Evolutionary conservation across 2,797 vertebrate genomes (phyloP).

Genomic region (Pseudocheirus occidentalis): DNA sequence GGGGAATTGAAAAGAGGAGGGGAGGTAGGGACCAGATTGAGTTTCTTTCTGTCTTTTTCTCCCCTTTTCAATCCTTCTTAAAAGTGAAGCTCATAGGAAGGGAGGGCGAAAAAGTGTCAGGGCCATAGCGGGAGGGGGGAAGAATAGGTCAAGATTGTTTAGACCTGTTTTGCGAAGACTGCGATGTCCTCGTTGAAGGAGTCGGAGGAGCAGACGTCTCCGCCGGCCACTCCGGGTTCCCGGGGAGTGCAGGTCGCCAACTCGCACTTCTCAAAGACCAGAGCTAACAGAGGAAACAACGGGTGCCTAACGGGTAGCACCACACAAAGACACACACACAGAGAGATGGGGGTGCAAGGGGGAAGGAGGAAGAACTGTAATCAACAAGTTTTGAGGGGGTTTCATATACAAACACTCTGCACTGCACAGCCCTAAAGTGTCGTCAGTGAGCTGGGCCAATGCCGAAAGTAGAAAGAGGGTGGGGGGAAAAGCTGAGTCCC

Average conservation of each 20-base stretch:
- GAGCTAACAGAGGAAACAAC: slow-evolving; percentile 98
- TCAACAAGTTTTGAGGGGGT: slow-evolving; percentile 84
- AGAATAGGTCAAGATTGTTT: slow-evolving; percentile 66
- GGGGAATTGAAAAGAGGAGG: slow-evolving; percentile 44
- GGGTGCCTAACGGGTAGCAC: slow-evolving; percentile 95
- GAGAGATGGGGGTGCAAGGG: slow-evolving; percentile 78
- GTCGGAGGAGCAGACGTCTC: slow-evolving; percentile 99
- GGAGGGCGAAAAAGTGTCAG: slow-evolving; percentile 50
- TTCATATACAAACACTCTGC: slow-evolving; percentile 74
- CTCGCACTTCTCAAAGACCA: slow-evolving; percentile 99
- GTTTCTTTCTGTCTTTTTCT: slow-evolving; percentile 73
- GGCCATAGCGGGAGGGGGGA: slow-evolving; percentile 85
- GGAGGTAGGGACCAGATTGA: slow-evolving; percentile 47
- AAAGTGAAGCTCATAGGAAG: slow-evolving; percentile 44
- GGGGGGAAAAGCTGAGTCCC: slow-evolving; percentile 17
- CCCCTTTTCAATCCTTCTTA: slow-evolving; percentile 50
- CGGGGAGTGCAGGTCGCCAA: slow-evolving; percentile 99
- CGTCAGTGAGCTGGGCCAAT: slow-evolving; percentile 59
- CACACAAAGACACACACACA: slow-evolving; percentile 82
- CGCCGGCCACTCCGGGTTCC: slow-evolving; percentile 98
- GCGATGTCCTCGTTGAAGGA: slow-evolving; percentile 99
- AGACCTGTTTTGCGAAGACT: slow-evolving; percentile 99
- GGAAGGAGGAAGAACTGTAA: slow-evolving; percentile 82
- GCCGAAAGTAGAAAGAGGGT: slow-evolving; percentile 74
- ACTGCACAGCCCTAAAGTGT: slow-evolving; percentile 55